Percentiles rank a stretch among this genome's conserved stretches.
phyloP scores from a whole-genome alignment of 2,888 invertebrate species.

The Drosophila hamatofila region DNA sequence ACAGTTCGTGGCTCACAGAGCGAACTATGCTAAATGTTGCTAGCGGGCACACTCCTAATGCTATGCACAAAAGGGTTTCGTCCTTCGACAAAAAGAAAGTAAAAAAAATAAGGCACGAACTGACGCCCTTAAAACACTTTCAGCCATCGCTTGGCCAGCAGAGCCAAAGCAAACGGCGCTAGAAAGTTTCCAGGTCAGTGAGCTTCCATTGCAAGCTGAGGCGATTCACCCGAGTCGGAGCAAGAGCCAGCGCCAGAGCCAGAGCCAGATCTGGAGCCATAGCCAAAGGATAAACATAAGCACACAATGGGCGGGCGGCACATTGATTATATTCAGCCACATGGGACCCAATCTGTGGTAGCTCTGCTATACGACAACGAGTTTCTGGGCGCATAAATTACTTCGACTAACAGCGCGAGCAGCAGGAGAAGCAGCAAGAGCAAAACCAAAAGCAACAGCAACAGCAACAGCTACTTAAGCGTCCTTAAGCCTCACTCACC shows the following conservation, averaged over 20 bases:
- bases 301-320: constrained; percentile 61
- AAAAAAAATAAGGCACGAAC: constrained; percentile 3
- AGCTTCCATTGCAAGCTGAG: constrained; percentile 49
- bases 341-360: constrained; percentile 78
- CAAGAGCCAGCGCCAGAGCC: not conserved
- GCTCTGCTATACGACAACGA: constrained; percentile 50
- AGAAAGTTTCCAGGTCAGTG: constrained; percentile 79
- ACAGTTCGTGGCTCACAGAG: not conserved
- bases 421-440: not conserved
- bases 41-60: constrained; percentile 45
- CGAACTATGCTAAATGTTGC: constrained; percentile 18
- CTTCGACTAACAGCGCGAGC: constrained; percentile 41
- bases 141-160: constrained; percentile 26
- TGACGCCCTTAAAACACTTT: constrained; percentile 40
- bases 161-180: constrained; percentile 32
- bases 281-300: constrained; percentile 65
- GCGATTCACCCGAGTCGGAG: constrained; percentile 19
- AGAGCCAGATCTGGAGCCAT: constrained; percentile 1
- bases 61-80: constrained; percentile 45
- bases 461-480: constrained; percentile 62
- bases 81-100: constrained; percentile 5
- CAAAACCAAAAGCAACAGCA: constrained; percentile 1
- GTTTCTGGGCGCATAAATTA: constrained; percentile 71
- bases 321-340: constrained; percentile 78
- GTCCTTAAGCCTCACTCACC: constrained; percentile 63